Evolutionary conservation across 2,113 vertebrate genomes (phyloP).

Genomic region (Solea senegalensis): DNA sequence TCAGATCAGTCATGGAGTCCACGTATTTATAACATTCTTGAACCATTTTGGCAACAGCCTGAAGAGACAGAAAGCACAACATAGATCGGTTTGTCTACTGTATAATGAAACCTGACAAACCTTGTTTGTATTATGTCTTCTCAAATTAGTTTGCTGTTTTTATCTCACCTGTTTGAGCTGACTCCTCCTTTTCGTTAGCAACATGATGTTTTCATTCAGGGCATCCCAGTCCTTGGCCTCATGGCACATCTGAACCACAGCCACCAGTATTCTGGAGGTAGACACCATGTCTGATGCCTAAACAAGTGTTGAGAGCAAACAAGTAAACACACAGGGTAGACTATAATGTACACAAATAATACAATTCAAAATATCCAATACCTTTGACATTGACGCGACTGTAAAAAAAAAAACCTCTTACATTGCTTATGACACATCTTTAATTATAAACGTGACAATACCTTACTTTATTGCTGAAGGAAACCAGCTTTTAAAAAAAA

Average conservation of each 20-base stretch:
- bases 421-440: too few species aligned
- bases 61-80: slow-evolving; percentile 25
- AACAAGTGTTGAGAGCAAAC: neutral
- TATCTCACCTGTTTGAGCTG: slow-evolving; percentile 93
- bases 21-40: slow-evolving; percentile 97
- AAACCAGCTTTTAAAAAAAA: too few species aligned
- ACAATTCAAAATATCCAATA: neutral
- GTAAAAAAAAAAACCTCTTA: neutral
- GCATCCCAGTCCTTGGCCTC: slow-evolving; percentile 97
- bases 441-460: too few species aligned
- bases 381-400: neutral
- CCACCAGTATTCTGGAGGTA: slow-evolving; percentile 95
- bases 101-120: neutral
- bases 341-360: neutral
- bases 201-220: slow-evolving; percentile 97
- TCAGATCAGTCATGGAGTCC: slow-evolving; percentile 89
- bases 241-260: slow-evolving; percentile 96
- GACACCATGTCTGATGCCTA: slow-evolving; percentile 99
- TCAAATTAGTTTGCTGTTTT: too few species aligned
- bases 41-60: slow-evolving; percentile 99
- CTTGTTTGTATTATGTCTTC: neutral
- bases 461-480: too few species aligned
- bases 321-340: neutral
- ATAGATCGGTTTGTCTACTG: neutral
- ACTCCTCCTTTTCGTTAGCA: slow-evolving; percentile 96